Percentiles rank a stretch among this genome's conserved stretches.
Conservation (phyloP, 2,113 vertebrate genomes). For the Pavo muticus region DNA sequence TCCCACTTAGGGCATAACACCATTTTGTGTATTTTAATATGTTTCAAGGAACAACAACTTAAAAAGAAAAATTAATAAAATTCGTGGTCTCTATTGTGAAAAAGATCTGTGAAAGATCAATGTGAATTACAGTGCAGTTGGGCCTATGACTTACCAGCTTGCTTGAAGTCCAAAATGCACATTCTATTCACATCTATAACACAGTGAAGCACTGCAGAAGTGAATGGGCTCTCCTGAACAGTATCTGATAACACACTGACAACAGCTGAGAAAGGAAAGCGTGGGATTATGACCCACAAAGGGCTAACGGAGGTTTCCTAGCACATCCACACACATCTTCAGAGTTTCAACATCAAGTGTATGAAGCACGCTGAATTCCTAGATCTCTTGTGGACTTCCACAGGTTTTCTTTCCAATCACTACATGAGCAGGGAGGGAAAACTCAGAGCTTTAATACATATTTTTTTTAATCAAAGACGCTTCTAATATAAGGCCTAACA, state of each 20-base stretch:
- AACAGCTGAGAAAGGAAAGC: background rate
- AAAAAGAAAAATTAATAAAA: background rate
- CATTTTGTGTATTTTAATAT: background rate
- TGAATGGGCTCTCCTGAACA: background rate
- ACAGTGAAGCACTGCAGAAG: accelerated
- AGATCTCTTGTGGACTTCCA: background rate
- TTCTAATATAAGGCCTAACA: background rate
- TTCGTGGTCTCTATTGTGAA: background rate
- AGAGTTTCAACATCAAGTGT: background rate
- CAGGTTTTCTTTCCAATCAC: background rate
- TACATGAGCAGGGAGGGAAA: background rate
- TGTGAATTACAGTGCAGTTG: background rate
- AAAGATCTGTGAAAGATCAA: background rate
- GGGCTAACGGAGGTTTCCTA: background rate
- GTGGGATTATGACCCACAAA: background rate
- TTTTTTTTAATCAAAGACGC: background rate
- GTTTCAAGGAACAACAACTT: background rate
- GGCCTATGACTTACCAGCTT: background rate
- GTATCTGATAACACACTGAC: background rate
- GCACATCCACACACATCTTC: background rate
- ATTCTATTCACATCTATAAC: background rate
- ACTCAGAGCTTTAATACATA: background rate
- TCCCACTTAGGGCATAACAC: background rate
- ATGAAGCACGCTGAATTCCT: background rate
- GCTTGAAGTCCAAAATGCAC: accelerated